Evolutionary conservation across 2,797 vertebrate species (phyloP), one percentile per base, ranked within the genome.

Genomic region (Coracias cyanogaster): DNA sequence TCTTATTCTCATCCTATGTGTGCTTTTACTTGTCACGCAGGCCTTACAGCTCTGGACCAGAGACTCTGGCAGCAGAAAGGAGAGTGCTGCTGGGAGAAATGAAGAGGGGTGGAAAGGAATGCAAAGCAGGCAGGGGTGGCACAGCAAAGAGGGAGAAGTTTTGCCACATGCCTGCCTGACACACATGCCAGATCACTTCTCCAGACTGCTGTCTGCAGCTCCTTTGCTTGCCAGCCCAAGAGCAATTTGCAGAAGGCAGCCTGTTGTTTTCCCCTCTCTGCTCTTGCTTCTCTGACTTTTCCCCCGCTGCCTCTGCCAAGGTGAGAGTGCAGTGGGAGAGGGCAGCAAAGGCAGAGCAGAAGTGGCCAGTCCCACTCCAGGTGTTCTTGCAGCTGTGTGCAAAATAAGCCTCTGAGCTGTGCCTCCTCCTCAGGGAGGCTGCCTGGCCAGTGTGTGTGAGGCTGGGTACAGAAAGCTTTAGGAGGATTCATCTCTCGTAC

Each of bases 31-130:
- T 48, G 15, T 77, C 33, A 24, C 45, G 58, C 84, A 61, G 87
- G 74, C 81, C 89, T 92, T 67, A 54, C 6, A 4, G 83, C 92
- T 91, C 83, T 37, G n/a, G 93, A 82, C 79, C 55, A 55, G 81
- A 94, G 89, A 93, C 82, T 91, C 62, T 67, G 82, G 82, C 87
- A 94, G 74, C 60, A 95, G 89, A 85, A 84, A 70, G 52, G 52
- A 80, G 61, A 52, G 43, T 4, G 17, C 86, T 90, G 70, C 73
- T 74, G 55, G 85, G 46, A 82, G 74, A 51, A 66, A 78, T 17
- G 46, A 57, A 78, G 66, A 84, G 60, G 48, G 62, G 6, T 88
- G 86, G 72, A 66, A 90, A 66, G 65, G 64, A 94, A 91, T 89
- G 51, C 60, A 73, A 81, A 94, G 62, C 73, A 86, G 77, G 86